Evolutionary conservation across 2,113 vertebrate genomes (phyloP).

Genomic region (Clarias gariepinus): DNA sequence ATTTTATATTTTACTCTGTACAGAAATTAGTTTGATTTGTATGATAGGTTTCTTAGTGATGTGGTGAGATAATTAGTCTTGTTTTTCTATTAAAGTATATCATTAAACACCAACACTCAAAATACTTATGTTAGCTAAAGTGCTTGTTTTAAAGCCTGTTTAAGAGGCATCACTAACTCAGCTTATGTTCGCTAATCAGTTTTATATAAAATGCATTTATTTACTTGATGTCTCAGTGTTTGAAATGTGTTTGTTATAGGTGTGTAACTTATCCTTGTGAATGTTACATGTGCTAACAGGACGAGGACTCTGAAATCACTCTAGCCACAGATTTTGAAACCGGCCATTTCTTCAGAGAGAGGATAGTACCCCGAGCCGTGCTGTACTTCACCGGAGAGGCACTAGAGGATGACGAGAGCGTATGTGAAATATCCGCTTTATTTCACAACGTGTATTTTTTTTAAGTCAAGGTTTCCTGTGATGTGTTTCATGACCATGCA

Average conservation of each 20-base stretch:
- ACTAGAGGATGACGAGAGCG: constrained; percentile 93
- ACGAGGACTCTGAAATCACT: constrained; percentile 93
- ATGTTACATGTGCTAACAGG: constrained; percentile 68
- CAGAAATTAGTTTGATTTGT: too few species aligned
- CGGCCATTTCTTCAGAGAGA: constrained; percentile 96
- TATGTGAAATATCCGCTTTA: constrained; percentile 66
- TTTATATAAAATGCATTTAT: not conserved
- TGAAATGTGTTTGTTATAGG: too few species aligned
- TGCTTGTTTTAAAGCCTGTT: not conserved
- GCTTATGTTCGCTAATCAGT: not conserved
- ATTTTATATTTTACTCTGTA: too few species aligned
- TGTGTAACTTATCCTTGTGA: not conserved
- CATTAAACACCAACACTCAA: not conserved
- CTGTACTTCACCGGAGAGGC: constrained; percentile 98
- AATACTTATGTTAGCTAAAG: not conserved
- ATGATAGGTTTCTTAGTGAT: not conserved
- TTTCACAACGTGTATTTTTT: not conserved
- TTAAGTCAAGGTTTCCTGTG: not conserved
- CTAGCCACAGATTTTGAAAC: constrained; percentile 96
- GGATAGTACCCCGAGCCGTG: constrained; percentile 93
- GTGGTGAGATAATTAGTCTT: not conserved
- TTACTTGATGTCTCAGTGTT: not conserved
- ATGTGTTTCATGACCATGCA: not conserved
- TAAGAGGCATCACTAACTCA: not conserved
- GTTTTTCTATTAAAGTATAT: not conserved